Percentiles rank a stretch among this genome's conserved stretches.
These are phyloP conservation scores for Chroicocephalus ridibundus DNA, from an alignment of 2,113 vertebrate species.

Conservation along the genomic window DNA sequence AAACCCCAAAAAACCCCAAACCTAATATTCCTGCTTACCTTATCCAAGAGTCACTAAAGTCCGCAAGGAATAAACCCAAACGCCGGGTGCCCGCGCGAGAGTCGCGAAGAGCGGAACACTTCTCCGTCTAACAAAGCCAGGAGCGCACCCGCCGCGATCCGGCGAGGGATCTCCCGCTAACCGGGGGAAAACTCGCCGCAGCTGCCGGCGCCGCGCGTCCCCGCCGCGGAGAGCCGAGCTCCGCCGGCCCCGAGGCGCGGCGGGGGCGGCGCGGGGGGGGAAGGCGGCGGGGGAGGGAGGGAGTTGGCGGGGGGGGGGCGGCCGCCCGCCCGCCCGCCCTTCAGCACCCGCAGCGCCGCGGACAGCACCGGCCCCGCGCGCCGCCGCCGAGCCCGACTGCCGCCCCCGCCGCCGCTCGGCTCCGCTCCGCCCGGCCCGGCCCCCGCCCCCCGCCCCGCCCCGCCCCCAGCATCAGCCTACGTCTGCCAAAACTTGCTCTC, in stretches of 20 bases:
- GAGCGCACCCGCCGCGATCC: background rate
- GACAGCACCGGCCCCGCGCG: slow-evolving; percentile 58
- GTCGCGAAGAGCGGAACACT: background rate
- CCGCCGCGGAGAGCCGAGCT: background rate
- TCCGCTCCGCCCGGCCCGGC: slow-evolving; percentile 8
- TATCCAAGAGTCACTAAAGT: slow-evolving; percentile 36
- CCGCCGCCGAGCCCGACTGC: slow-evolving; percentile 31
- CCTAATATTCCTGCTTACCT: slow-evolving; percentile 60
- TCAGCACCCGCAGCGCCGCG: slow-evolving; percentile 56
- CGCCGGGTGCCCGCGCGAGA: background rate
- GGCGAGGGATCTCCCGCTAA: background rate
- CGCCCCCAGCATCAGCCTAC: background rate
- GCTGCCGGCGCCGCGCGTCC: slow-evolving; percentile 15
- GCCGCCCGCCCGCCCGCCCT: background rate
- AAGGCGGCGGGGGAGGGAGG: background rate
- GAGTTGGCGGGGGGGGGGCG: no score
- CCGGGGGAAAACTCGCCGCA: slow-evolving; percentile 34
- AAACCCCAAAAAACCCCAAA: background rate
- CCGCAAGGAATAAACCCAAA: background rate
- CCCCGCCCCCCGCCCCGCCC: background rate
- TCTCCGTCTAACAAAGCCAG: background rate
- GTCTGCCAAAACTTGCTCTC: background rate
- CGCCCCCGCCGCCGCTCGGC: slow-evolving; percentile 36
- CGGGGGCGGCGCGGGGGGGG: background rate
- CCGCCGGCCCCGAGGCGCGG: background rate